phyloP scores from a whole-genome alignment of 2,797 vertebrate genomes.

The Uromys caudimaculatus region DNA sequence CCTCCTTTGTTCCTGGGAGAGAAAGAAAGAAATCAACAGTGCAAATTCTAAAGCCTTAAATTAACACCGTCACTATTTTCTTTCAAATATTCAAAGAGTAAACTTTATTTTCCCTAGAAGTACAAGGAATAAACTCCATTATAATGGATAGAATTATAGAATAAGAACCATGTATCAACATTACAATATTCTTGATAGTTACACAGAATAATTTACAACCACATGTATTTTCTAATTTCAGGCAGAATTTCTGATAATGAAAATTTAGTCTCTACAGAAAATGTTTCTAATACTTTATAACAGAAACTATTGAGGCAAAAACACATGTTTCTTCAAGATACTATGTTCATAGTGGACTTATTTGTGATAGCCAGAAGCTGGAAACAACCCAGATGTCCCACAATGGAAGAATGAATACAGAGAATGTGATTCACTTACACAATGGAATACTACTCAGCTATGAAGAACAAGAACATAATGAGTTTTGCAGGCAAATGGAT shows the following conservation, averaged over 20 bases:
- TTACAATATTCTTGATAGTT: slow-evolving; percentile 52
- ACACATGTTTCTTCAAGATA: neutral
- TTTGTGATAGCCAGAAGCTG: too few relatives aligned
- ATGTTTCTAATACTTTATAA: neutral
- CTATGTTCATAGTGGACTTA: too few relatives aligned
- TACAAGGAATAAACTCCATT: neutral
- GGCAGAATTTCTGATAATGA: slow-evolving; percentile 18
- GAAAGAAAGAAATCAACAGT: neutral
- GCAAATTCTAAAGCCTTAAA: slow-evolving; percentile 15
- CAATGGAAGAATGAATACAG: too few relatives aligned
- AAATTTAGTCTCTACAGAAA: slow-evolving; percentile 41
- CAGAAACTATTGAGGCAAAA: neutral
- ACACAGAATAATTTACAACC: neutral
- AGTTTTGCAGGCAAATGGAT: too few relatives aligned
- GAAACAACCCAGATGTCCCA: too few relatives aligned
- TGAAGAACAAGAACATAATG: too few relatives aligned
- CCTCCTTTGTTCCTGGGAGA: neutral
- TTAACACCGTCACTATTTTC: neutral
- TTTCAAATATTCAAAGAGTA: slow-evolving; percentile 29
- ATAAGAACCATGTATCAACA: neutral
- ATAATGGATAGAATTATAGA: neutral
- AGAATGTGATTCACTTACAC: too few relatives aligned
- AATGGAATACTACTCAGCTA: too few relatives aligned
- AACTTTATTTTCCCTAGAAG: neutral
- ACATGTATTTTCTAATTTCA: neutral